phyloP scores from a whole-genome alignment of 1,140 invertebrate species.

The Ceratitis capitata region DNA sequence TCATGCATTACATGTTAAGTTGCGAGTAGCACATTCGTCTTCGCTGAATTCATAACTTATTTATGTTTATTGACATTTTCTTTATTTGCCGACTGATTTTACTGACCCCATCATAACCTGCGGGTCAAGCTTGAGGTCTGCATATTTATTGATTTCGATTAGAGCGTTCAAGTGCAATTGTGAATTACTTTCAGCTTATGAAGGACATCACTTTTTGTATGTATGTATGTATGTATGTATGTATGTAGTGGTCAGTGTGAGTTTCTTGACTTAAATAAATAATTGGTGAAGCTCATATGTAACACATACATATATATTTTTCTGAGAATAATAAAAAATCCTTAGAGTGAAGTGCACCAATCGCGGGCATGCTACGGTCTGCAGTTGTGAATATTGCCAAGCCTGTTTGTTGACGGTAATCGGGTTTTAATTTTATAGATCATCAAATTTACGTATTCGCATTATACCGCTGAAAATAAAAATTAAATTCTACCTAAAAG shows the following conservation, averaged over 20 bases:
- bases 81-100: neutral
- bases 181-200: neutral
- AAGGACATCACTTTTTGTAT: neutral
- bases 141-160: neutral
- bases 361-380: too few species aligned
- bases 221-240: too few species aligned
- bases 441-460: too few species aligned
- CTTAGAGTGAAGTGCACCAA: too few species aligned
- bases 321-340: neutral
- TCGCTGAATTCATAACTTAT: neutral
- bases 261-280: neutral
- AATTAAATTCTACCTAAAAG: too few species aligned
- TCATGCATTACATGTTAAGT: neutral
- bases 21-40: neutral
- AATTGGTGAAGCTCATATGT: too few species aligned
- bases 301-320: too few species aligned
- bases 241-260: neutral
- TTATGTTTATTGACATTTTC: slow-evolving; percentile 18
- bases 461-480: too few species aligned
- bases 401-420: too few species aligned
- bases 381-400: too few species aligned
- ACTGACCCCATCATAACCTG: neutral
- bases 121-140: neutral
- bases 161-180: neutral
- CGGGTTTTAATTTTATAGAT: too few species aligned